These are phyloP conservation scores for Ranitomeya imitator DNA, from an alignment of 2,113 vertebrate species.

Conservation along the genomic window DNA sequence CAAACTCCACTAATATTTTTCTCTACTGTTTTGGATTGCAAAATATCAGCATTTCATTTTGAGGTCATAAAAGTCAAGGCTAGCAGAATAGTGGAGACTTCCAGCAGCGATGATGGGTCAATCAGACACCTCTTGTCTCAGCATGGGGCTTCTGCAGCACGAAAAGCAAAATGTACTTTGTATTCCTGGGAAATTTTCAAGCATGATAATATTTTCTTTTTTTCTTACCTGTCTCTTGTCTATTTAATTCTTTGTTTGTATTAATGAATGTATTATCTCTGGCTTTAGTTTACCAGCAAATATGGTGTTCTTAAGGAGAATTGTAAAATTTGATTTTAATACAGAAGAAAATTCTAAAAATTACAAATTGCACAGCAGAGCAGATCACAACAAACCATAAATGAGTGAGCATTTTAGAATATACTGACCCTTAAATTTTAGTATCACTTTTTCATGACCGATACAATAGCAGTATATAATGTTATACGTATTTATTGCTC, in stretches of 20 bases:
- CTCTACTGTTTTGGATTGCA: conserved; percentile 66
- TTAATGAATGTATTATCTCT: neutral
- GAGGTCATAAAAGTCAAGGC: conserved; percentile 64
- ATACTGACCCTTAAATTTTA: conserved; percentile 21
- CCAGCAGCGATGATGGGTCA: conserved; percentile 70
- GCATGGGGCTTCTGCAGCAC: conserved; percentile 62
- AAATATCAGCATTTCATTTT: conserved; percentile 69
- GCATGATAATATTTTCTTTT: conserved; percentile 66
- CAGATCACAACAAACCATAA: neutral
- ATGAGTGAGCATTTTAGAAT: neutral
- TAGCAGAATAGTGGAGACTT: conserved; percentile 64
- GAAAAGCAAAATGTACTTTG: conserved; percentile 62
- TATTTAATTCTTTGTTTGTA: neutral
- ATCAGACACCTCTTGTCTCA: conserved; percentile 69
- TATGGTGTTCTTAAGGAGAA: neutral
- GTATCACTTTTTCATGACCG: neutral
- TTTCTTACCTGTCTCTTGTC: neutral
- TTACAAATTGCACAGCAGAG: neutral
- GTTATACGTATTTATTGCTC: conserved; percentile 11
- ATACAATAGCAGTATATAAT: neutral
- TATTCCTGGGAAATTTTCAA: conserved; percentile 69
- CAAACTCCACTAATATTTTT: conserved; percentile 63
- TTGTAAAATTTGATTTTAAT: neutral
- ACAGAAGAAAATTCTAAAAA: neutral
- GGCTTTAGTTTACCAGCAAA: neutral